Percentiles rank a stretch among this genome's conserved stretches.
phyloP scores from a whole-genome alignment of 2,797 vertebrate species.

The Poliocrania exsul region DNA sequence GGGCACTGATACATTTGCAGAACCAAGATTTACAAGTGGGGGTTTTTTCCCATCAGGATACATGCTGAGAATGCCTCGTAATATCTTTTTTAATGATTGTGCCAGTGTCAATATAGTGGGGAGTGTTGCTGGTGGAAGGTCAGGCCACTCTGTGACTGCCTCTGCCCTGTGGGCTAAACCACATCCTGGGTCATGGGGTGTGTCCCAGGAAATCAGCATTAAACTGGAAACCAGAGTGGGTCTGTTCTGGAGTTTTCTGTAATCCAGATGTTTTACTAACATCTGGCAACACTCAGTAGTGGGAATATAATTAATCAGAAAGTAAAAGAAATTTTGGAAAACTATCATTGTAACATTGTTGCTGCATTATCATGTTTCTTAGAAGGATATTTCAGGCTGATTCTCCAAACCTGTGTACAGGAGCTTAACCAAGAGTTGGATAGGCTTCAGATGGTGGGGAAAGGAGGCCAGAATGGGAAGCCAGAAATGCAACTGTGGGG shows the following conservation, averaged over 20 bases:
- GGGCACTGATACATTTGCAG: neutral
- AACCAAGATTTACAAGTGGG: neutral
- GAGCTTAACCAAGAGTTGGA: neutral
- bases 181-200: neutral
- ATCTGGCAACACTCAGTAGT: neutral
- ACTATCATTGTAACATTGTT: neutral
- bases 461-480: neutral
- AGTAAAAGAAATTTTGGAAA: neutral
- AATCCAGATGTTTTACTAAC: neutral
- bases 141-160: neutral
- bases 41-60: neutral
- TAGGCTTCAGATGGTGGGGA: constrained; percentile 20
- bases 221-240: neutral
- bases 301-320: neutral
- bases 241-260: neutral
- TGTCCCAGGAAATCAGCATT: neutral
- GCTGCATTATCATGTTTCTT: neutral
- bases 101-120: neutral
- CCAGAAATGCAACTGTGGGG: constrained; percentile 9
- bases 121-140: neutral
- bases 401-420: neutral
- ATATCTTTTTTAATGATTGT: neutral
- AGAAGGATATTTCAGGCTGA: neutral
- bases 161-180: neutral
- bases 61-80: neutral